These are phyloP conservation scores for Emydoidea blandingii DNA, from an alignment of 2,797 vertebrate species.

Conservation along the genomic window DNA sequence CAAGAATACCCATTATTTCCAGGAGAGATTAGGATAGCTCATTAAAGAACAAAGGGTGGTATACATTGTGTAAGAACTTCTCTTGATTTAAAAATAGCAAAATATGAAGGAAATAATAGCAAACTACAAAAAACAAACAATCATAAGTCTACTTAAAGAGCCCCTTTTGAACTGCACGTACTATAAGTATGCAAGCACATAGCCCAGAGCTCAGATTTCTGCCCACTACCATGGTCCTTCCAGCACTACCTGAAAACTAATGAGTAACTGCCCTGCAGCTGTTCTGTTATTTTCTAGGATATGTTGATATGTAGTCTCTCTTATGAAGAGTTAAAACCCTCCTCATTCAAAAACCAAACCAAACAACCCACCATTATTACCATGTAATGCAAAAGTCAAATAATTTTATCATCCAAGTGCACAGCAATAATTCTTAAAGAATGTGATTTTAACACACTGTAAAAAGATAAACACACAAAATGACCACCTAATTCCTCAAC, in stretches of 20 bases:
- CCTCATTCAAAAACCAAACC: neutral
- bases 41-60: neutral
- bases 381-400: neutral
- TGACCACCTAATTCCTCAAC: neutral
- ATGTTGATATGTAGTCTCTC: neutral
- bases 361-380: neutral
- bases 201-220: neutral
- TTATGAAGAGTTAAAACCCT: neutral
- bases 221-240: neutral
- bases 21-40: neutral
- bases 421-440: neutral
- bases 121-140: neutral
- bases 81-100: neutral
- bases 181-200: neutral
- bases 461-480: neutral
- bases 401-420: neutral
- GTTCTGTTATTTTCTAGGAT: neutral
- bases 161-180: neutral
- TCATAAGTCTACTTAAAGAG: neutral
- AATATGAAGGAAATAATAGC: neutral
- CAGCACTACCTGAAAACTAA: neutral
- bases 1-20: neutral
- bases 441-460: neutral
- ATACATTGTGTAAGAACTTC: neutral
- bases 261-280: neutral